Base-by-base conservation (phyloP, 1,140 invertebrate species). In the Sycophaga agraensis region DNA sequence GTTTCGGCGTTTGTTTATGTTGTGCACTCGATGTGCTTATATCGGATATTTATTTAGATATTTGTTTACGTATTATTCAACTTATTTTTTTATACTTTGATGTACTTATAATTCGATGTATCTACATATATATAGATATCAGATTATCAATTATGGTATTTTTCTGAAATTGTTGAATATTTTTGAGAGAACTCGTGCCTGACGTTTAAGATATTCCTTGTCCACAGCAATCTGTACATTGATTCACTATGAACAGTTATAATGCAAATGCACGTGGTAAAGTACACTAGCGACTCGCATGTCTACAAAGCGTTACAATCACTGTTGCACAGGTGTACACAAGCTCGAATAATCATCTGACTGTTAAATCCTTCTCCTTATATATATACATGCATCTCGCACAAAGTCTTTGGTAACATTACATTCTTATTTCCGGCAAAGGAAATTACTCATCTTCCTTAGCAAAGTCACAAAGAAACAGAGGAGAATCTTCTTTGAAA, bases 101-200 rank as follows among this genome's bases (percentile, higher is more conserved):
- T 53, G 19, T 60, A 5, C 37, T 22, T 51, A 34, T 34, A 2
- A 34, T 51, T 59, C 43, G 37, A 55, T 43, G 53, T 55, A 43
- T 43, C 7, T 16, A 16, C 14, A 43, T 17, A 59, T 43, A 7
- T 50, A 35, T 48, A 26, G n/a, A n/a, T n/a, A n/a, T 21, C 17
- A 12, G n/a, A 21, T 24, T 45, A 28, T 45, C 9, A 9, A 31
- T 51, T 37, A 39, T 51, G 24, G 4, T 49, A 8, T 12, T 34
- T 19, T 37, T 3, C 22, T 24, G 7, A 43, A 45, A n/a, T 34
- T 40, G 12, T 26, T 51, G 17, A 34, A 2, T 40, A 21, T 24
- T 16, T 0, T 19, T 21, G 39, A 39, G 43, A 48, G 59, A 61
- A 39, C n/a, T 61, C 59, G 59, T 54, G 59, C 50, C 59, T 54